Base-by-base conservation (phyloP, 2,888 invertebrate genomes). In the Cryptocheilus praepositus region DNA sequence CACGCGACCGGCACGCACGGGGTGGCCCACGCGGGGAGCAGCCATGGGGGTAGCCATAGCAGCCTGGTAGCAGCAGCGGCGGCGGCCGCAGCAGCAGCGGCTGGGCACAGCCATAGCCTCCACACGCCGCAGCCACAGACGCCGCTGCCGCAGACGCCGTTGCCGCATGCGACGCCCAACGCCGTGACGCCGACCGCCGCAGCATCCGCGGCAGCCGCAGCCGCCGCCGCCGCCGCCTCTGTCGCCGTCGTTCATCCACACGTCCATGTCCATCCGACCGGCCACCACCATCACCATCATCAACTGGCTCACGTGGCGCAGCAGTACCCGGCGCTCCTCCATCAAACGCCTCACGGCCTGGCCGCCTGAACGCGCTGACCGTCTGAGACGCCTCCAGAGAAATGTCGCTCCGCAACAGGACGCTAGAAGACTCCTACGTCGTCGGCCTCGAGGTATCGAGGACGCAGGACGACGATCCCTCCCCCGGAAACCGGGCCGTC, bases 311-410 rank as follows among this genome's bases (percentile, higher is more conserved):
- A 86, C 77, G 81, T 85, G 76, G 79, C 81, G 22, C 86, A 87
- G 68, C 87, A 87, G 71, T 83, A 83, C 69, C 81, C 81, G 15
- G 80, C 81, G 65, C 73, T 86, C 28, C 74, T 87, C 36, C 88
- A 89, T 69, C 88, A 88, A 76, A 83, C 85, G 63, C 82, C 86
- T 62, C 88, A 89, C 66, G 89, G 89, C 57, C 79, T 89, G 73
- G 86, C 89, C 56, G 88, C 85, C 74, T 89, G 82, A 86, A 71
- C 49, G 13, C 5, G 16, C 15, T 15, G 2, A 45, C 36, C 51
- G 43, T 62, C 36, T 19, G 21, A 36, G 64, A 75, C 71, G 67
- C 70, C 81, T 58, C 80, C 80, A 80, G 80, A 81, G 80, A 80
- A 79, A 51, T 55, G 45, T 45, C n/a, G 13, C 52, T 44, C 7